These are phyloP conservation scores for Gryon sp. DNA, from an alignment of 1,140 invertebrate genomes.

Conservation along the genomic window DNA sequence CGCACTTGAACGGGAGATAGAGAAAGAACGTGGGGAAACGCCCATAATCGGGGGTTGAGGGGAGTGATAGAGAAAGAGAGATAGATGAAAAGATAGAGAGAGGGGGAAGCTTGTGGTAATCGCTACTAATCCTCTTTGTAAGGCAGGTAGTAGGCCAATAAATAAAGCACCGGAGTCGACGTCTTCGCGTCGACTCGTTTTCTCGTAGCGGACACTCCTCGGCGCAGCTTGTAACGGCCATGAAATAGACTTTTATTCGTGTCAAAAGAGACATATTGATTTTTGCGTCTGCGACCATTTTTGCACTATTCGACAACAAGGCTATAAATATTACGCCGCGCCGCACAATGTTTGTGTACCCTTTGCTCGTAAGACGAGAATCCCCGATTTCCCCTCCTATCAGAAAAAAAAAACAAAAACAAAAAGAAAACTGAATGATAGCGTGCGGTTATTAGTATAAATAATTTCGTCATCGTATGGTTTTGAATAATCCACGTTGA, in stretches of 20 bases:
- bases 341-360: conserved; percentile 25
- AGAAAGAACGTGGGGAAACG: conserved; percentile 4
- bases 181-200: conserved; percentile 46
- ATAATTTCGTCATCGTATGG: conserved; percentile 14
- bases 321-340: conserved; percentile 40
- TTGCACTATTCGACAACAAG: conserved; percentile 54
- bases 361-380: conserved; percentile 32
- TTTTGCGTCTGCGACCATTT: conserved; percentile 61
- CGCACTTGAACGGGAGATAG: conserved; percentile 5
- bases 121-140: conserved; percentile 63
- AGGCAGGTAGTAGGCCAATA: conserved; percentile 64
- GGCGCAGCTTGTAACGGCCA: conserved; percentile 46
- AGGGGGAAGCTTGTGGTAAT: conserved; percentile 42
- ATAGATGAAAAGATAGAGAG: neutral
- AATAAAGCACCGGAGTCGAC: conserved; percentile 54
- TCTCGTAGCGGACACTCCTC: conserved; percentile 50
- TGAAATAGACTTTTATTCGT: conserved; percentile 61
- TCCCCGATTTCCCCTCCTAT: neutral
- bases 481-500: no score
- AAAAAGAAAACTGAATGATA: no score
- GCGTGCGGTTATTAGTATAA: conserved; percentile 33
- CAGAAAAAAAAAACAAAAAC: neutral
- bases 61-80: no score
- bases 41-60: no score
- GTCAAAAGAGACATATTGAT: conserved; percentile 62